Conservation (phyloP, 2,113 vertebrate species). For the Quiscalus mexicanus region DNA sequence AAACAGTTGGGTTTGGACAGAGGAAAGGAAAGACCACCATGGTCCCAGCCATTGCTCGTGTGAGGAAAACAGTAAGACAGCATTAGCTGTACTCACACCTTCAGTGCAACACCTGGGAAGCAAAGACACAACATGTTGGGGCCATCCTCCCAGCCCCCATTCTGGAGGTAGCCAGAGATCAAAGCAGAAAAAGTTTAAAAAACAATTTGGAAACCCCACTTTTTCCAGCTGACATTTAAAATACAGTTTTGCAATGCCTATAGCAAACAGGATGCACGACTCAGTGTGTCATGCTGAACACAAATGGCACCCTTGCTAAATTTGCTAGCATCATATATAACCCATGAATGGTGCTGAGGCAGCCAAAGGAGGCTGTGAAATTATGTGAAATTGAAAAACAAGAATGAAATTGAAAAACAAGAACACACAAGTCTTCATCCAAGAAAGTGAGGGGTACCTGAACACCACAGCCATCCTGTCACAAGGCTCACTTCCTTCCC, state of each 20-base stretch:
- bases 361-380: background rate
- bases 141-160: background rate
- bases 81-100: background rate
- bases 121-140: background rate
- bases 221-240: background rate
- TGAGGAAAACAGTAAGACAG: background rate
- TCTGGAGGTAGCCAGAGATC: background rate
- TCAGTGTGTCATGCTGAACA: background rate
- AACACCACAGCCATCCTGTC: background rate
- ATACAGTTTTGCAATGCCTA: background rate
- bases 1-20: background rate
- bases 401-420: background rate
- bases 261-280: background rate
- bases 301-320: background rate
- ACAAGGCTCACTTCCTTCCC: background rate
- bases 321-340: background rate
- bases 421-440: background rate
- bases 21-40: background rate
- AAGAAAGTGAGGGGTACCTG: background rate
- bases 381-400: background rate
- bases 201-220: background rate
- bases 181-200: background rate
- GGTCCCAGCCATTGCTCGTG: rapidly evolving
- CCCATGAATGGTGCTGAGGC: background rate
- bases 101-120: background rate